phyloP scores from a whole-genome alignment of 2,113 vertebrate genomes.

The Campylorhamphus procurvoides region DNA sequence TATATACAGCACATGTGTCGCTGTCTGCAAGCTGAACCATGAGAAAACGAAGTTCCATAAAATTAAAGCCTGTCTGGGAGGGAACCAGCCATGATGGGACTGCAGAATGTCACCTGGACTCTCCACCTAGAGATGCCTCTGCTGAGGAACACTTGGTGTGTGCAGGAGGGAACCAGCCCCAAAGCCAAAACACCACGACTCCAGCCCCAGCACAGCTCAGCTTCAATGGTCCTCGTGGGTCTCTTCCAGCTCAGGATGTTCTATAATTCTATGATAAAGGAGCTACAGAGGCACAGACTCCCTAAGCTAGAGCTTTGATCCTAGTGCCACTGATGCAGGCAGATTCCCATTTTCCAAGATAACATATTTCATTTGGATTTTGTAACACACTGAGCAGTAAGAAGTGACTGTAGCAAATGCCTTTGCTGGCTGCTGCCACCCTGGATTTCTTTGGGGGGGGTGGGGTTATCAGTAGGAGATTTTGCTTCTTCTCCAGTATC shows the following conservation, averaged over 20 bases:
- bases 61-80: not conserved
- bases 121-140: not conserved
- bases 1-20: not conserved
- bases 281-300: not conserved
- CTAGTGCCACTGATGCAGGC: not conserved
- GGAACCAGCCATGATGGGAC: not conserved
- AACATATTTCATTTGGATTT: not conserved
- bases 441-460: not conserved
- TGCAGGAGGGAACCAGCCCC: not conserved
- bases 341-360: not conserved
- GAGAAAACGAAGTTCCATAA: not conserved
- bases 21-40: not conserved
- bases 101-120: not conserved
- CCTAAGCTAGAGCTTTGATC: not conserved
- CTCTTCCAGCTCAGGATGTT: not conserved
- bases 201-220: rapidly evolving
- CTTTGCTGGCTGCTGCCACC: not conserved
- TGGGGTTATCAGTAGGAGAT: not conserved
- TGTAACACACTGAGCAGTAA: not conserved
- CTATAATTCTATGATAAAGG: not conserved
- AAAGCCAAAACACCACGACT: rapidly evolving
- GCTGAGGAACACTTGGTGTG: not conserved
- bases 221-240: not conserved
- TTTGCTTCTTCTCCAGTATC: not conserved
- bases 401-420: not conserved